These are phyloP conservation scores for Hepsetus odoe DNA, from an alignment of 2,113 vertebrate species.

Conservation along the genomic window DNA sequence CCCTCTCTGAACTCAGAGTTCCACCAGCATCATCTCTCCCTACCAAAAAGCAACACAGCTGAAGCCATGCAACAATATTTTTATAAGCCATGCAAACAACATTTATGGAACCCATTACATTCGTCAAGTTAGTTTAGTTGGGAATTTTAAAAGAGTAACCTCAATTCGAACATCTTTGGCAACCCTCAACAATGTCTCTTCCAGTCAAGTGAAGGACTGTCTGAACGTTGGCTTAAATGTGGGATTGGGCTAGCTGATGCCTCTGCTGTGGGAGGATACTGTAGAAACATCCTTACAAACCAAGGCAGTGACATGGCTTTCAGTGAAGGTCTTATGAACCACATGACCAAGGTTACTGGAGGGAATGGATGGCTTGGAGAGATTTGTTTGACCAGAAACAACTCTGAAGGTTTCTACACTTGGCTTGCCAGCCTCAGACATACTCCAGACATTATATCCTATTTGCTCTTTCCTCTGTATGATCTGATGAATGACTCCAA, in stretches of 20 bases:
- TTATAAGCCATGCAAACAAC: constrained; percentile 23
- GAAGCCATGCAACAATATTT: constrained; percentile 24
- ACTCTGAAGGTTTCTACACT: neutral
- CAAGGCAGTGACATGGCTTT: neutral
- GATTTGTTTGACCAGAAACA: constrained; percentile 29
- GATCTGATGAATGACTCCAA: constrained; percentile 5
- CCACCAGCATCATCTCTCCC: neutral
- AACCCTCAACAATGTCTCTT: constrained; percentile 32
- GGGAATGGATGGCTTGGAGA: constrained; percentile 1
- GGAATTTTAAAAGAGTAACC: constrained; percentile 35
- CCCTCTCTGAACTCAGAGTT: constrained; percentile 39
- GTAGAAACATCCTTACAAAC: neutral
- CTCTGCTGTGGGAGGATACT: neutral
- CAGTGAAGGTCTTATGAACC: constrained; percentile 13
- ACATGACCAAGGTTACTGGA: constrained; percentile 16
- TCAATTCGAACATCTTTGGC: constrained; percentile 52
- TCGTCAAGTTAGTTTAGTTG: constrained; percentile 46
- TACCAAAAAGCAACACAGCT: constrained; percentile 17
- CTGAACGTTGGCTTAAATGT: constrained; percentile 32
- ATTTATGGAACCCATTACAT: constrained; percentile 59
- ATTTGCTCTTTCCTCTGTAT: constrained; percentile 37
- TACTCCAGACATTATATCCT: constrained; percentile 22
- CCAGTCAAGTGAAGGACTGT: constrained; percentile 49
- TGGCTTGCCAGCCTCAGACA: constrained; percentile 32
- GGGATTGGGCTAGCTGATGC: constrained; percentile 9